Conservation (phyloP, 2,797 vertebrate species). For the Melanitta fusca region DNA sequence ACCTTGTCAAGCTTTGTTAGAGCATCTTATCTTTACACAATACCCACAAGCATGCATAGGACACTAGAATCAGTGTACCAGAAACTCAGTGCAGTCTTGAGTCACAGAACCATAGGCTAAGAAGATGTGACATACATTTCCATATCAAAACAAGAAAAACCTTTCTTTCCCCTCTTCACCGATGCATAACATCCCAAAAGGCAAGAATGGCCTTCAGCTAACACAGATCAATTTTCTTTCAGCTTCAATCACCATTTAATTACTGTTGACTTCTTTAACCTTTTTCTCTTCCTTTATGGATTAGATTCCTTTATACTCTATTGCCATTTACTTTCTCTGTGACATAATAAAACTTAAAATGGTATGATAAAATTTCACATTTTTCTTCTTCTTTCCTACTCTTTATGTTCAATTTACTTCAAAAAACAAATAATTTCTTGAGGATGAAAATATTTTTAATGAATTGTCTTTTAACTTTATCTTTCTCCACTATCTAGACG, state of each 20-base stretch:
- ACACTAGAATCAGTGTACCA: constrained; percentile 67
- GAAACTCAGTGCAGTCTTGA: constrained; percentile 63
- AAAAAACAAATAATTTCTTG: constrained; percentile 59
- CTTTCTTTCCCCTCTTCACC: constrained; percentile 72
- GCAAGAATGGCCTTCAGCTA: constrained; percentile 79
- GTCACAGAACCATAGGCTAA: constrained; percentile 69
- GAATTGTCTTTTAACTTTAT: constrained; percentile 62
- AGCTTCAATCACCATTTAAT: constrained; percentile 80
- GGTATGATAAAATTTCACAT: constrained; percentile 61
- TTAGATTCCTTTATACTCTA: constrained; percentile 73
- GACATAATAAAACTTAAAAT: constrained; percentile 78
- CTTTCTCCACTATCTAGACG: neutral
- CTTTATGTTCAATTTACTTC: constrained; percentile 66
- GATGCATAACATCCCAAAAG: constrained; percentile 77
- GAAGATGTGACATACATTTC: constrained; percentile 75
- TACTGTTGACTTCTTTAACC: constrained; percentile 80
- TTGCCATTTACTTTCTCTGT: constrained; percentile 71
- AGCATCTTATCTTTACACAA: constrained; percentile 75
- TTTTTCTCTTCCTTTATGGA: constrained; percentile 77
- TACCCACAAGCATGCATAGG: constrained; percentile 59
- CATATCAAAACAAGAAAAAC: constrained; percentile 77
- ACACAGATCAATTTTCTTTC: constrained; percentile 78
- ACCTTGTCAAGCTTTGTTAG: constrained; percentile 68
- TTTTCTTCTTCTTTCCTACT: constrained; percentile 62
- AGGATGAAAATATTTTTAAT: constrained; percentile 63